Evolutionary conservation across 2,888 invertebrate genomes (phyloP), one percentile per base, ranked within the genome.

Genomic region (Tetrapedia diversipes): DNA sequence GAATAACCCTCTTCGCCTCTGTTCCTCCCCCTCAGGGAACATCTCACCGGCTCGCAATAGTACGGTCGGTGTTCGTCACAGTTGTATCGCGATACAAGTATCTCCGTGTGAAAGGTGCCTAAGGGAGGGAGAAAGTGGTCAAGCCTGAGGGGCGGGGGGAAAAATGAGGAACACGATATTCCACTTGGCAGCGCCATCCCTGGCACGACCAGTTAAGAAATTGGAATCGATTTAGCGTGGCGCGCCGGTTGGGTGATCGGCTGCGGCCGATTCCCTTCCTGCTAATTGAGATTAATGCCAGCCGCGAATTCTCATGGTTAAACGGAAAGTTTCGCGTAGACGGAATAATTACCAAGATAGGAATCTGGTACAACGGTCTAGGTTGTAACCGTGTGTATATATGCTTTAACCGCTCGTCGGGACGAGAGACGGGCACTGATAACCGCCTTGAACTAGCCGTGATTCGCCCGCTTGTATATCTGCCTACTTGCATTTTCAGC

Each of bases 291-390:
- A 87, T 86, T 88, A 88, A 88, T 86, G 79, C 68, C 74, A 66
- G 54, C 66, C 37, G 66, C 45, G 79, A 83, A 86, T 87, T 79
- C 81, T 66, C 80, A 61, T 72, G 73, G 76, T n/a, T 63, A 79
- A 80, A 76, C 77, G 81, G 67, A 74, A 79, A 81, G 79, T 83
- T 83, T 81, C 80, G 68, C 71, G 77, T 79, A 75, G 83, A 86
- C 84, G 86, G 83, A 85, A 87, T 87, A 87, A 86, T 87, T 86
- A 85, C 82, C 77, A 10, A 81, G 88, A 87, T 86, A 82, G 72
- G 60, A 73, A 86, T 87, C 87, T 78, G 70, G 34, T 75, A 76
- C 79, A 79, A 79, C 71, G 75, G 71, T 64, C 71, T 54, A 47
- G 49, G 61, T 69, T 69, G 76, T 78, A 71, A 47, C 53, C 49